Evolutionary conservation across 1,140 invertebrate genomes (phyloP), one percentile per base, ranked within the genome.

Genomic region (Drosophila novamexicana): DNA sequence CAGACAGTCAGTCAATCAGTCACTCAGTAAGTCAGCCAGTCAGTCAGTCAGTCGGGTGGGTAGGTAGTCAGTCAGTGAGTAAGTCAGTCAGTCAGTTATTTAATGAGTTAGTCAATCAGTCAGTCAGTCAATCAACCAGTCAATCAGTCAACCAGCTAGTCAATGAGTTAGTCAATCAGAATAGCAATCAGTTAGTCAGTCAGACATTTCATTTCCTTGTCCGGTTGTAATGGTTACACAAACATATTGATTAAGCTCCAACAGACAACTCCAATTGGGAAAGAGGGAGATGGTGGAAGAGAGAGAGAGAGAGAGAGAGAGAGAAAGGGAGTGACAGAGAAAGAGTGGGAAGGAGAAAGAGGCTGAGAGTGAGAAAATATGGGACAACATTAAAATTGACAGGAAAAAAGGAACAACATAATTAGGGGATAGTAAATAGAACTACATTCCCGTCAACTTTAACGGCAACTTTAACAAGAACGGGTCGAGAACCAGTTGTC

Each of bases 241-340:
- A 47, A 49, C 68, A 75, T 78, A 78, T 78, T 82, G 75, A 75
- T 75, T 70, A 70, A 66, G 49, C 76, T 75, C 75, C 66, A 78
- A 59, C 39, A 39, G 32, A 6, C 6, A 42, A 42, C 10, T 14
- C 14, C 56, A 58, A 58, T 10, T 18, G 12, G 8, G 34, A 5
- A 47, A 37, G 34, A 39, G 22, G 22, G 22, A 29, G 22, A 29
- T 29, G 22, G 32, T 8, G 49, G n/a, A 8, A 52, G 12, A 22
- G 2, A 32, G 49, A 16, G 9, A 16, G 9, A 14, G 14, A 14
- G 14, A 52, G 12, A 22, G 2, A 67, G 22, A 49, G 34, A 47
- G 53, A 50, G 34, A 49, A 49, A 45, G 45, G 50, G 6, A 44
- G 22, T 5, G 22, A 29, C 22, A 29, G 66, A 75, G 12, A 42